A percentile compares a stretch with the other conserved stretches of the same genome.
phyloP scores from a whole-genome alignment of 1,140 invertebrate genomes.

The Drosophila setifemur region DNA sequence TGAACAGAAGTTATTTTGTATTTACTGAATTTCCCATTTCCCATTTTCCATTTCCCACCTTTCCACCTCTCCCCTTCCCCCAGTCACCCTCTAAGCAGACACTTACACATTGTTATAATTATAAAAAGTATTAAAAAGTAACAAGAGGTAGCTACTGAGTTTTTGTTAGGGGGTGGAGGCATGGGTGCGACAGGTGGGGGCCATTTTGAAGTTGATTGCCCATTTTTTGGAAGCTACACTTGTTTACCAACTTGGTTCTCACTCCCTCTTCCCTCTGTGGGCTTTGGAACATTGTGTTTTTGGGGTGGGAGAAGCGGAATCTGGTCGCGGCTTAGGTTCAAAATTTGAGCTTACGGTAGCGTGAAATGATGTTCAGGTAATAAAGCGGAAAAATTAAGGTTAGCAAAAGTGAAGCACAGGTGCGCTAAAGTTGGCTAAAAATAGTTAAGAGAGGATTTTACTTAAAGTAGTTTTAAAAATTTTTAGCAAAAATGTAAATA shows the following conservation, averaged over 20 bases:
- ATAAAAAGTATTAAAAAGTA: slow-evolving; percentile 78
- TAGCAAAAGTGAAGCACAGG: background rate
- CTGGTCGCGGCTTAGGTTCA: slow-evolving; percentile 67
- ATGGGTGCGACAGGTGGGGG: slow-evolving; percentile 56
- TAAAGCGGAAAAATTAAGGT: slow-evolving; percentile 44
- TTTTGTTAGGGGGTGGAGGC: background rate
- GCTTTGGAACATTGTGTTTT: background rate
- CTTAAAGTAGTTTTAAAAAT: too few relatives aligned
- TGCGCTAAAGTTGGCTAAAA: slow-evolving; percentile 10
- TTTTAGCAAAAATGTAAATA: too few relatives aligned
- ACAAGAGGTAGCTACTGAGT: slow-evolving; percentile 36
- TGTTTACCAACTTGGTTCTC: slow-evolving; percentile 65
- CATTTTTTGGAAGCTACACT: slow-evolving; percentile 73
- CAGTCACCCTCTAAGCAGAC: slow-evolving; percentile 24
- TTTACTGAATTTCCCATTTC: slow-evolving; percentile 39
- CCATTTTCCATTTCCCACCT: too few relatives aligned
- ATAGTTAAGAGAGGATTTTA: background rate
- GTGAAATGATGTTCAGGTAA: slow-evolving; percentile 74
- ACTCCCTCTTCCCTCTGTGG: background rate
- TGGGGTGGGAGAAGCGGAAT: slow-evolving; percentile 23
- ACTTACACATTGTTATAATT: slow-evolving; percentile 76
- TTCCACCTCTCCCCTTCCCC: background rate
- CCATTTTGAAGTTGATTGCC: slow-evolving; percentile 75
- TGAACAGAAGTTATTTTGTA: slow-evolving; percentile 65
- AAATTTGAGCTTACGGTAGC: slow-evolving; percentile 77